These are phyloP conservation scores for Stichopus chloronotus DNA, from an alignment of 35 echinoderm and acorn worm genomes.

Conservation along the genomic window DNA sequence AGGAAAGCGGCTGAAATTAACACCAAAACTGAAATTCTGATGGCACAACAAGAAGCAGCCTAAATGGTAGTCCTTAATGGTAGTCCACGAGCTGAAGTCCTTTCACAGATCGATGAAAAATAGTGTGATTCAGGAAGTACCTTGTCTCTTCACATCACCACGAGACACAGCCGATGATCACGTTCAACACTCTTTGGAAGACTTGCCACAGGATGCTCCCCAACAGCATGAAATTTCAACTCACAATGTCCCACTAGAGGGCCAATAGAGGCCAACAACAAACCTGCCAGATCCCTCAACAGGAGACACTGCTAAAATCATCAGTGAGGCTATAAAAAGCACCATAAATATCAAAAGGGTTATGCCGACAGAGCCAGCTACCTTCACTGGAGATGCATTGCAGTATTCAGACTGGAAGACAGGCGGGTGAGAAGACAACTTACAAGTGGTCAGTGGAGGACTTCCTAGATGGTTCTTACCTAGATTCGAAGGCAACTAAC, in stretches of 20 bases:
- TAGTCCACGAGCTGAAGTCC: constrained; percentile 2
- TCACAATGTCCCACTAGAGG: background rate
- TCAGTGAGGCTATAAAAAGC: background rate
- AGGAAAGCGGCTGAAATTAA: background rate
- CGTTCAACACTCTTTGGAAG: background rate
- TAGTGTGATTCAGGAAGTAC: background rate
- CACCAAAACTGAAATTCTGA: background rate
- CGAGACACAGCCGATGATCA: constrained; percentile 8
- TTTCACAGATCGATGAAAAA: constrained; percentile 3
- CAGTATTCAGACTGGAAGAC: too few relatives aligned
- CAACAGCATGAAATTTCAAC: background rate
- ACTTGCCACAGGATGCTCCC: background rate
- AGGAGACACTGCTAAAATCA: constrained; percentile 1
- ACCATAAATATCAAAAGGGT: background rate
- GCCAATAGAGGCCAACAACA: background rate
- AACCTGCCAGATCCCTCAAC: background rate
- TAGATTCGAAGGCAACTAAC: too few relatives aligned
- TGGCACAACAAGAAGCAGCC: constrained; percentile 8
- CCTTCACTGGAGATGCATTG: background rate
- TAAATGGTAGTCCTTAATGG: background rate
- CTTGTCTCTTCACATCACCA: background rate
- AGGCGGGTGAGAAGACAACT: too few relatives aligned
- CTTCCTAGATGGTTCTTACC: too few relatives aligned
- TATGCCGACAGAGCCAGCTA: background rate
- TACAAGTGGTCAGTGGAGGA: too few relatives aligned